Percentiles rank a stretch among this genome's conserved stretches.
phyloP scores from a whole-genome alignment of 1,140 invertebrate species.

The Drosophila persimilis region DNA sequence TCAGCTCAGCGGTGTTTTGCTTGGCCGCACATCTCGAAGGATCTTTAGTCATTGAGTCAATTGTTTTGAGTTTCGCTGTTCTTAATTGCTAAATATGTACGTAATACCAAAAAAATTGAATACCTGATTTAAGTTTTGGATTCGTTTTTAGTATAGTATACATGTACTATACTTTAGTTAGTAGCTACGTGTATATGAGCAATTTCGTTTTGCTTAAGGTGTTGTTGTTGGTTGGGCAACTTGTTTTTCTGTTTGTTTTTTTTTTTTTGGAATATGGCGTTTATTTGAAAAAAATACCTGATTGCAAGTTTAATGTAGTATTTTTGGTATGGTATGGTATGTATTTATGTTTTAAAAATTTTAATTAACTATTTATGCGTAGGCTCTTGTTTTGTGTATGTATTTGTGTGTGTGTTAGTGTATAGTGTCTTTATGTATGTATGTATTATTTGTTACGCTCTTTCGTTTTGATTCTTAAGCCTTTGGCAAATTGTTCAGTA shows the following conservation, averaged over 20 bases:
- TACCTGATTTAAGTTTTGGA: slow-evolving; percentile 80
- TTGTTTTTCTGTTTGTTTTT: slow-evolving; percentile 15
- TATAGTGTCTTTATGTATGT: slow-evolving; percentile 30
- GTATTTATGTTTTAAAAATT: slow-evolving; percentile 49
- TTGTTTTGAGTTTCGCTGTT: slow-evolving; percentile 21
- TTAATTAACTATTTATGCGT: slow-evolving; percentile 67
- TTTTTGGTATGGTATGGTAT: slow-evolving; percentile 65
- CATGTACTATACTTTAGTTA: slow-evolving; percentile 18
- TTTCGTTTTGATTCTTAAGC: slow-evolving; percentile 70
- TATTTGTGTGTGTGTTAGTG: slow-evolving; percentile 32
- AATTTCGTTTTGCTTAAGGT: slow-evolving; percentile 34
- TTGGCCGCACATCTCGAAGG: slow-evolving; percentile 14
- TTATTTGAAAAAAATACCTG: slow-evolving; percentile 71
- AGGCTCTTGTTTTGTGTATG: slow-evolving; percentile 39
- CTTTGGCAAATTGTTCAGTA: slow-evolving; percentile 81
- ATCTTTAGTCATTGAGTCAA: slow-evolving; percentile 43
- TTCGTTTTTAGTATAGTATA: slow-evolving; percentile 57
- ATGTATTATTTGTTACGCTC: slow-evolving; percentile 42
- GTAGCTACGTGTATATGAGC: slow-evolving; percentile 71
- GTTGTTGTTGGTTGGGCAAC: slow-evolving; percentile 19
- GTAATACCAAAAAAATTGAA: slow-evolving; percentile 74
- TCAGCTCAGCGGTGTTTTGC: not conserved
- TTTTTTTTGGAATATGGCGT: slow-evolving; percentile 57
- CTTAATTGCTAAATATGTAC: slow-evolving; percentile 39
- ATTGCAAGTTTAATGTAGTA: slow-evolving; percentile 56